Base-by-base conservation (phyloP, 35 echinoderm and acorn worm species). In the Acanthaster planci region DNA sequence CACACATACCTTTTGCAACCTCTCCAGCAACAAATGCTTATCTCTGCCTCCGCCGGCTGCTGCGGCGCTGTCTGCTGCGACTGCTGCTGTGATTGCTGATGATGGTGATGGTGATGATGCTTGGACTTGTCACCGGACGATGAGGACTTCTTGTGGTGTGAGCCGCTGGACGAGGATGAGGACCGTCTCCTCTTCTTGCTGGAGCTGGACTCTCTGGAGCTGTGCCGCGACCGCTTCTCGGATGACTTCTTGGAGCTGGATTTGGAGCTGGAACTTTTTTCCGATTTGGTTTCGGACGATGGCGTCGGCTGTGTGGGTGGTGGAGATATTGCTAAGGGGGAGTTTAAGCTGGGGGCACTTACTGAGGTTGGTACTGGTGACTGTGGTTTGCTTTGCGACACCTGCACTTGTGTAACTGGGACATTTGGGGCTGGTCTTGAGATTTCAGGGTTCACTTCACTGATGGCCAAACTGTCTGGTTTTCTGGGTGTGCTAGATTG, bases 1-100 rank as follows among this genome's bases (percentile, higher is more conserved):
- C 21, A 36, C 36, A 86, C 90, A 87, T 84, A 97, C 94, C 88
- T 97, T 59, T 56, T 83, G 76, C 94, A 97, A 8, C 90, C 90
- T 23, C 79, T 93, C 94, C 94, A 97, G 86, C 93, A 90, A 81
- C 94, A 97, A 60, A 97, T 53, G 39, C 83, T 93, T 51, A 97
- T 57, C 54, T 57, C 67, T 40, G 84, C 35, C 29, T 53, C 36
- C 9, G 87, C 37, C 37, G 80, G 31, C 8, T 51, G 78, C 77
- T 86, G 78, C 31, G 16, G 51, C 54, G 34, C 44, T 80, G 56
- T 16, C 55, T 52, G 47, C 60, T 53, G 39, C 58, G 19, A 75
- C 81, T 84, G 50, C 15, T 88, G 38, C 16, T 60, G 27, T 55
- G 85, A 80, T 8, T 31, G 29, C 81, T 90, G 82, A 40, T 90